phyloP scores from a whole-genome alignment of 1,140 invertebrate genomes.

The Oryctes rhinoceros region DNA sequence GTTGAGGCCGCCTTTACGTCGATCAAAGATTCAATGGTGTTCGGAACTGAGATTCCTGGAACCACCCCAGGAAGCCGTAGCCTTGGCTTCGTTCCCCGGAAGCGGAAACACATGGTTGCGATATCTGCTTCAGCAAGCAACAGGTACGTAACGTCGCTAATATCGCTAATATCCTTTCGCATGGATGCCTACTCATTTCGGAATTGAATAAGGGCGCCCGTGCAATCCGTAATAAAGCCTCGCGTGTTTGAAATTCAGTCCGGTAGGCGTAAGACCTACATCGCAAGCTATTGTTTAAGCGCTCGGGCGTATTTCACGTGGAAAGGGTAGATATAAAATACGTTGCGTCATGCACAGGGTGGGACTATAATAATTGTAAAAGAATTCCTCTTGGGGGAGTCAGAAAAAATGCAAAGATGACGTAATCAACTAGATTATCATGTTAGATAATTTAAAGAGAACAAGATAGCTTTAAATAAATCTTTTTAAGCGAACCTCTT shows the following conservation, averaged over 20 bases:
- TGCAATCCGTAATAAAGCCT: too few species aligned
- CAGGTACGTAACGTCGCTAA: conserved; percentile 64
- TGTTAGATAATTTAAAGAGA: too few species aligned
- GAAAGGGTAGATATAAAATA: neutral
- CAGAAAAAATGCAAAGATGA: too few species aligned
- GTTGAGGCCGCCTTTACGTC: conserved; percentile 52
- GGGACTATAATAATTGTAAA: too few species aligned
- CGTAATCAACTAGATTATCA: too few species aligned
- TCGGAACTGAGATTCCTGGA: conserved; percentile 61
- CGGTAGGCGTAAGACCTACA: too few species aligned
- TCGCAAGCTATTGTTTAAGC: too few species aligned
- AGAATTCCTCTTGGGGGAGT: too few species aligned
- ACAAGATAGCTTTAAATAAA: too few species aligned
- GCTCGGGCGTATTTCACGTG: neutral
- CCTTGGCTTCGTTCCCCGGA: conserved; percentile 78
- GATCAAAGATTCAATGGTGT: conserved; percentile 63
- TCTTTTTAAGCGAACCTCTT: too few species aligned
- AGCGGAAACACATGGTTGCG: conserved; percentile 84
- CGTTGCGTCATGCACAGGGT: neutral
- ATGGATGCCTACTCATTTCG: neutral
- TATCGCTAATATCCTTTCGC: neutral
- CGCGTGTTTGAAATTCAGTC: too few species aligned
- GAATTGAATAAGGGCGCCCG: too few species aligned
- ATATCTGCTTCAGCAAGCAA: conserved; percentile 79
- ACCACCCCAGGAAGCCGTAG: conserved; percentile 62